Conservation (phyloP, 2,797 vertebrate genomes). For the Petrocephalus sullivani region DNA sequence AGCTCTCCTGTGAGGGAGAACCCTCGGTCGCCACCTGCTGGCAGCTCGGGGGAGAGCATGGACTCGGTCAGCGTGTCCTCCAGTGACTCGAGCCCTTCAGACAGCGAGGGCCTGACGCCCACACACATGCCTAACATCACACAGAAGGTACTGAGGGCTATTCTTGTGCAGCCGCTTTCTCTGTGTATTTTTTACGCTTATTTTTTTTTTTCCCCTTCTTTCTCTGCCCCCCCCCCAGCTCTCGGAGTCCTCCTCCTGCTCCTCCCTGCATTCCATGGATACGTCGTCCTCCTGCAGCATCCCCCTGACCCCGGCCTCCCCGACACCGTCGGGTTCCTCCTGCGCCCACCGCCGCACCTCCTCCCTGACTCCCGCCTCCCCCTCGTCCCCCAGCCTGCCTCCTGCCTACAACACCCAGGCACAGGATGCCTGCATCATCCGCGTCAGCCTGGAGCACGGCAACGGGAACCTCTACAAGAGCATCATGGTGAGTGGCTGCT, state of each 20-base stretch:
- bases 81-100: conserved; percentile 78
- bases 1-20: conserved; percentile 77
- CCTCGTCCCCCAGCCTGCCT: conserved; percentile 52
- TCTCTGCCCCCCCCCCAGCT: conserved; percentile 53
- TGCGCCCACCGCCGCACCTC: conserved; percentile 65
- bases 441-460: conserved; percentile 75
- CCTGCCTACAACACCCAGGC: conserved; percentile 81
- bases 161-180: not conserved
- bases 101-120: conserved; percentile 63
- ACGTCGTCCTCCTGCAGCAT: conserved; percentile 70
- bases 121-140: conserved; percentile 60
- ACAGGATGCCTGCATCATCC: conserved; percentile 78
- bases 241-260: conserved; percentile 74
- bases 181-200: not conserved
- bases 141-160: conserved; percentile 48
- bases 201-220: conserved; percentile 6
- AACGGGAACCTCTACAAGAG: conserved; percentile 92
- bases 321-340: conserved; percentile 44
- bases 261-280: conserved; percentile 73
- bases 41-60: conserved; percentile 87
- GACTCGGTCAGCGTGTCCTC: conserved; percentile 89
- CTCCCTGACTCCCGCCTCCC: conserved; percentile 57
- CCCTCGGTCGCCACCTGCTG: conserved; percentile 68
- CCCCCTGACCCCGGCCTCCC: conserved; percentile 54
- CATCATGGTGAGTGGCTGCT: conserved; percentile 71